Evolutionary conservation across 2,113 vertebrate genomes (phyloP).

Genomic region (Charina bottae): DNA sequence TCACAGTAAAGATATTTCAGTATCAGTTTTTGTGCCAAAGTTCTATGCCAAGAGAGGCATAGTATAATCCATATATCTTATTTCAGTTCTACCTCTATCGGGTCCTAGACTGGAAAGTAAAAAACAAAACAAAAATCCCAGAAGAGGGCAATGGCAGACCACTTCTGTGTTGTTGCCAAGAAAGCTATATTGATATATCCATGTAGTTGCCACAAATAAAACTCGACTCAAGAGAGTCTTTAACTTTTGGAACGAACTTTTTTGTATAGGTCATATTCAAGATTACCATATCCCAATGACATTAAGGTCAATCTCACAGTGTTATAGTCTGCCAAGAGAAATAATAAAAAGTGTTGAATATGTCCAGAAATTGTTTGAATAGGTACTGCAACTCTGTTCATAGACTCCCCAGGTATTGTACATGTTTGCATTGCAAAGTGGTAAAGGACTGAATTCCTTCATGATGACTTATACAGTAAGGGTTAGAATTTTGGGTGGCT

Average conservation of each 20-base stretch:
- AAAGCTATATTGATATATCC: background rate
- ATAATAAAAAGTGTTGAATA: background rate
- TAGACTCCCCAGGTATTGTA: background rate
- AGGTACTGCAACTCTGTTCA: background rate
- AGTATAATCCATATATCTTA: background rate
- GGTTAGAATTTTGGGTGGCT: background rate
- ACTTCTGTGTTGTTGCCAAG: background rate
- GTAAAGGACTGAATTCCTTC: background rate
- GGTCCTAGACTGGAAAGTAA: background rate
- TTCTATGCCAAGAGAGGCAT: background rate
- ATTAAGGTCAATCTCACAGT: background rate
- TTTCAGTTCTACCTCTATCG: background rate
- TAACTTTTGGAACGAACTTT: background rate
- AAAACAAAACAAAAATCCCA: background rate
- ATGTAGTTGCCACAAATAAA: background rate
- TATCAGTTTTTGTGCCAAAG: background rate
- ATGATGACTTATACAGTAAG: background rate
- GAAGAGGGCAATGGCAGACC: background rate
- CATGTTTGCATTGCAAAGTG: background rate
- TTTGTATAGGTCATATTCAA: background rate
- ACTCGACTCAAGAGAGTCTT: background rate
- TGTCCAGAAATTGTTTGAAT: background rate
- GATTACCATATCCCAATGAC: background rate
- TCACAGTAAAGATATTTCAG: background rate
- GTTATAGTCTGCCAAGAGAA: background rate